Percentiles rank a stretch among this genome's conserved stretches.
Evolutionary conservation across 2,888 invertebrate species (phyloP).

Genomic region (Therioaphis trifolii): DNA sequence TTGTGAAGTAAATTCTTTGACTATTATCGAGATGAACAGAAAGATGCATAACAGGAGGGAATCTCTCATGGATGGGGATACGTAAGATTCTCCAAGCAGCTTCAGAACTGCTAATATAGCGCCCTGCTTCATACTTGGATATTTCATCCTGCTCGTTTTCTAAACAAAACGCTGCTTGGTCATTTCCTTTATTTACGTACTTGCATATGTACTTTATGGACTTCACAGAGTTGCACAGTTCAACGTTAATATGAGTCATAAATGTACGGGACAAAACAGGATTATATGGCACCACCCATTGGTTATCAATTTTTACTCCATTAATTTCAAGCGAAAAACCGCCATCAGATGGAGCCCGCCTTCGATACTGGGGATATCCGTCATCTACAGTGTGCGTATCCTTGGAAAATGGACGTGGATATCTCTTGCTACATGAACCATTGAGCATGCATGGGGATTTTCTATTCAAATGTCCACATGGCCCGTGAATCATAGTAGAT

Average conservation of each 20-base stretch:
- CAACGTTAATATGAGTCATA: slow-evolving; percentile 69
- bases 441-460: slow-evolving; percentile 63
- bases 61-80: too few species aligned
- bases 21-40: too few species aligned
- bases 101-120: slow-evolving; percentile 65
- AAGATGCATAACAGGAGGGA: too few species aligned
- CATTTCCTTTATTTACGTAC: too few species aligned
- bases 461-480: too few species aligned
- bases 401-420: slow-evolving; percentile 65
- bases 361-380: slow-evolving; percentile 67
- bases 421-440: slow-evolving; percentile 65
- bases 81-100: slow-evolving; percentile 63
- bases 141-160: slow-evolving; percentile 64
- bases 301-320: slow-evolving; percentile 64
- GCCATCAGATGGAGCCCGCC: slow-evolving; percentile 65
- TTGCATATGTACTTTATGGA: too few species aligned
- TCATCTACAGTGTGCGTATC: slow-evolving; percentile 67
- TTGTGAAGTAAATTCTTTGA: too few species aligned
- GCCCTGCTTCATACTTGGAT: slow-evolving; percentile 65
- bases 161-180: slow-evolving; percentile 66
- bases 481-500: too few species aligned
- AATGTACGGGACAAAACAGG: slow-evolving; percentile 67
- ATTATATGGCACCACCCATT: slow-evolving; percentile 68
- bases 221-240: too few species aligned
- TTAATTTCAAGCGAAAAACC: slow-evolving; percentile 66